Evolutionary conservation across 2,113 vertebrate species (phyloP).

Genomic region (Capreolus pygargus): DNA sequence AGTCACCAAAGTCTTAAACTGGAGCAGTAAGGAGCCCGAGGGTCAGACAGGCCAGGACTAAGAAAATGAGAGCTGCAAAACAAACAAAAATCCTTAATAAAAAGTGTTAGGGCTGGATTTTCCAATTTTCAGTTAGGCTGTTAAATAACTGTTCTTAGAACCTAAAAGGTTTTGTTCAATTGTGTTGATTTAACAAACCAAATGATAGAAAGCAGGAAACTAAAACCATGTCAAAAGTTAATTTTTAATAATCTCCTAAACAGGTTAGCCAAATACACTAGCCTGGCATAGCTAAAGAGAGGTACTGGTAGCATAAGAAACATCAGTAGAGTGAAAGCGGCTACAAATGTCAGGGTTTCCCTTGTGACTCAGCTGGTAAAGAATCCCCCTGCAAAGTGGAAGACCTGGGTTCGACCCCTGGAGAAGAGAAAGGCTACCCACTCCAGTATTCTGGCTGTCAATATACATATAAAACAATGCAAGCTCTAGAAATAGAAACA

Average conservation of each 20-base stretch:
- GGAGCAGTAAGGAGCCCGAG: background rate
- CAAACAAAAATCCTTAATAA: background rate
- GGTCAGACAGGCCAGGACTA: background rate
- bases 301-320: background rate
- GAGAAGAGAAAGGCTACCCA: background rate
- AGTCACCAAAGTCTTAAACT: background rate
- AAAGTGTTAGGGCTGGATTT: background rate
- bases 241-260: background rate
- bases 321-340: background rate
- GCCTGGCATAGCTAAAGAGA: background rate
- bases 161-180: background rate
- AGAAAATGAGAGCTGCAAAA: background rate
- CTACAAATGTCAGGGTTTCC: background rate
- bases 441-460: background rate
- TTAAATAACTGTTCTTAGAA: background rate
- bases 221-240: background rate
- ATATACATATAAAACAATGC: background rate
- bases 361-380: background rate
- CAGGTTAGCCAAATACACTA: background rate
- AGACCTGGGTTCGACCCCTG: background rate
- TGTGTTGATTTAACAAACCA: background rate
- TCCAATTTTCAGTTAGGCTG: background rate
- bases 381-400: background rate
- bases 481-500: background rate
- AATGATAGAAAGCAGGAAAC: background rate